Percentiles rank a stretch among this genome's conserved stretches.
Evolutionary conservation across 1,140 invertebrate genomes (phyloP).

Genomic region (Gryllus bimaculatus): DNA sequence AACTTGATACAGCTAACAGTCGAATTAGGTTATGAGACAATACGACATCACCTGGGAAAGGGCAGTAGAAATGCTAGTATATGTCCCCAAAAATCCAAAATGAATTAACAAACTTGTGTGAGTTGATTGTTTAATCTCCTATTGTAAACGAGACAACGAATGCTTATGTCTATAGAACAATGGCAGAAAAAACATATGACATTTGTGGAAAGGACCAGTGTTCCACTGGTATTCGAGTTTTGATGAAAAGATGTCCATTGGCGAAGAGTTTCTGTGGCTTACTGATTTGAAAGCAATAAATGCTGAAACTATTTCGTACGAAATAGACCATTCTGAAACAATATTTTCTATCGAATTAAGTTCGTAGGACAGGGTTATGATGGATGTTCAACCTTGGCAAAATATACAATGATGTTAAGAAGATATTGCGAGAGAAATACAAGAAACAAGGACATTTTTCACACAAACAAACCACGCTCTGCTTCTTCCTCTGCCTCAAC

Average conservation of each 20-base stretch:
- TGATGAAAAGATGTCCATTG: background rate
- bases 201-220: background rate
- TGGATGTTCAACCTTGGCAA: background rate
- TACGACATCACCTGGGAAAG: too few species aligned
- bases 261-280: background rate
- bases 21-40: too few species aligned
- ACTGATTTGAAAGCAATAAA: background rate
- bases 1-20: too few species aligned
- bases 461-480: too few species aligned
- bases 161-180: too few species aligned
- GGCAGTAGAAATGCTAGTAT: too few species aligned
- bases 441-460: background rate
- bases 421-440: background rate
- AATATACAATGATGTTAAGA: background rate
- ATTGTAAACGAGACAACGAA: too few species aligned
- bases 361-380: background rate
- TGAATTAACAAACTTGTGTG: too few species aligned
- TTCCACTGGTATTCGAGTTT: background rate
- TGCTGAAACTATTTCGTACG: background rate
- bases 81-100: too few species aligned
- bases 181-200: background rate
- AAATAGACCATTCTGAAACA: background rate
- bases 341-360: background rate
- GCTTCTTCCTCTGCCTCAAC: too few species aligned
- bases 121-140: too few species aligned